phyloP scores from a whole-genome alignment of 2,888 invertebrate species.

The Rhabditophanes sp. region DNA sequence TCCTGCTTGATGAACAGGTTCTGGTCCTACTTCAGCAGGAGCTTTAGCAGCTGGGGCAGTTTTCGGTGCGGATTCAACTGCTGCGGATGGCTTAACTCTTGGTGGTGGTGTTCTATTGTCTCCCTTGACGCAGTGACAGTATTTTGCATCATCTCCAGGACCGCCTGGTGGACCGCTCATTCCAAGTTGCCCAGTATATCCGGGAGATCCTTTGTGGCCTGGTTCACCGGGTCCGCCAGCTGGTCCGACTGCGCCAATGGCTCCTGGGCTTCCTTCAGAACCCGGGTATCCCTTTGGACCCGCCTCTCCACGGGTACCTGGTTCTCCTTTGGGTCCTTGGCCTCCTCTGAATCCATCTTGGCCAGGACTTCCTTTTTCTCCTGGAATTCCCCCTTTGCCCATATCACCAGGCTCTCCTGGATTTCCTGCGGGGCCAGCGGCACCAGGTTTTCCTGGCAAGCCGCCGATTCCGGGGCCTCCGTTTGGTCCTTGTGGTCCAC shows the following conservation, averaged over 20 bases:
- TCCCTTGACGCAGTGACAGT: constrained; percentile 12
- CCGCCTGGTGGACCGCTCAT: constrained; percentile 9
- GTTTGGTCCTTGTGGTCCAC: no score
- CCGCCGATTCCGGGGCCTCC: no score
- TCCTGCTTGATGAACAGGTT: constrained; percentile 1
- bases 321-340: constrained; percentile 3
- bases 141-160: constrained; percentile 11
- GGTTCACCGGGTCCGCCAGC: constrained; percentile 8
- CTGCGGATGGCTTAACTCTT: no score
- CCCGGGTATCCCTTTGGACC: constrained; percentile 12
- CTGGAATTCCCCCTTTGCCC: constrained; percentile 12
- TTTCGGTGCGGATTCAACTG: no score
- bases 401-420: constrained; percentile 14
- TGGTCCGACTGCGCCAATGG: constrained; percentile 15
- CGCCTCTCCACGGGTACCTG: constrained; percentile 2
- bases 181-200: constrained; percentile 6
- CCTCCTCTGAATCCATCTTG: constrained; percentile 2
- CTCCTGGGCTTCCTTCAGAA: constrained; percentile 12
- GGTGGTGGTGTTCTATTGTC: no score
- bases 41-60: no score
- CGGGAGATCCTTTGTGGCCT: no score
- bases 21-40: neutral
- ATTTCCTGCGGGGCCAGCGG: constrained; percentile 9
- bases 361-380: constrained; percentile 14
- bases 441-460: constrained; percentile 3